Evolutionary conservation across 1,140 invertebrate species (phyloP).

Genomic region (Calliopsis andreniformis): DNA sequence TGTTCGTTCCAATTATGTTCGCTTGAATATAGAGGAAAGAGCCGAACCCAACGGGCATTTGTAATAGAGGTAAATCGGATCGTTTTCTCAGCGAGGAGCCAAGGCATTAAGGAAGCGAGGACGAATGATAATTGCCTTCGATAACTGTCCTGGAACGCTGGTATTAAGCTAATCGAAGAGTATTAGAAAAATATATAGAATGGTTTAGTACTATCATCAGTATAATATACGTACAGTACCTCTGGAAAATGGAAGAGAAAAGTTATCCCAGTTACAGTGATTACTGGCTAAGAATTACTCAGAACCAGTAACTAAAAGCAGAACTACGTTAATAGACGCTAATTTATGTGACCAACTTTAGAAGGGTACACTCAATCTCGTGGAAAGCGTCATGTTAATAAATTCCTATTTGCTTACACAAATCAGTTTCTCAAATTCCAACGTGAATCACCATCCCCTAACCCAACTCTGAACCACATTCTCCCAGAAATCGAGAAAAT

Average conservation of each 20-base stretch:
- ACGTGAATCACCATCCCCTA: too few species aligned
- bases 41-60: background rate
- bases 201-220: background rate
- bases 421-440: too few species aligned
- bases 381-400: too few species aligned
- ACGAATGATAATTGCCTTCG: conserved; percentile 8
- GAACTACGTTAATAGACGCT: too few species aligned
- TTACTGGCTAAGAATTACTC: too few species aligned
- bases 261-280: too few species aligned
- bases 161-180: conserved; percentile 8
- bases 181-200: background rate
- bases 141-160: background rate
- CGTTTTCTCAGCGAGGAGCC: background rate
- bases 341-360: too few species aligned
- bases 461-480: too few species aligned
- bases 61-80: background rate
- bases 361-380: too few species aligned
- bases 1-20: conserved; percentile 41
- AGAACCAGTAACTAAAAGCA: too few species aligned
- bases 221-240: background rate
- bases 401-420: too few species aligned
- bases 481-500: too few species aligned
- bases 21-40: background rate
- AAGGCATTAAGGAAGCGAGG: background rate
- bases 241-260: background rate